A percentile compares a stretch with the other conserved stretches of the same genome.
Conservation (phyloP, 2,797 vertebrate genomes). For the Enteromius afrohamiltoni region DNA sequence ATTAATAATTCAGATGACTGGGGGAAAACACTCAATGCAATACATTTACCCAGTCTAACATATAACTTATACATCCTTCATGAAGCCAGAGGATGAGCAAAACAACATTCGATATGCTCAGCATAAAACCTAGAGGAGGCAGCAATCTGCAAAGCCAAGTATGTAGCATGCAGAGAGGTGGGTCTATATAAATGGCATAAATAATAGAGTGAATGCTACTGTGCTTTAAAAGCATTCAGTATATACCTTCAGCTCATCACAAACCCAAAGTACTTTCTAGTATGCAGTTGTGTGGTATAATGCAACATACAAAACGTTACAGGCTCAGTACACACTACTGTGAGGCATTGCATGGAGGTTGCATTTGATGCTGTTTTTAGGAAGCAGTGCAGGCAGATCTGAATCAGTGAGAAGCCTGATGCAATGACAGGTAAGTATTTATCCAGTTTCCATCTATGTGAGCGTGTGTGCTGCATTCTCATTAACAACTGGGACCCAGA, state of each 20-base stretch:
- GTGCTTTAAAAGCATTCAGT: slow-evolving; percentile 9
- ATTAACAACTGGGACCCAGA: slow-evolving; percentile 48
- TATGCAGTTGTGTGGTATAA: background rate
- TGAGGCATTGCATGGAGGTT: slow-evolving; percentile 1
- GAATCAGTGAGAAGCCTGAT: slow-evolving; percentile 43
- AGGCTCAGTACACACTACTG: background rate
- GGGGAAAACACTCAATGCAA: background rate
- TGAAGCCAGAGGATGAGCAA: slow-evolving; percentile 12
- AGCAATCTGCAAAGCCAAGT: background rate
- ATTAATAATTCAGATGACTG: slow-evolving; percentile 4
- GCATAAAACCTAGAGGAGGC: slow-evolving; percentile 1
- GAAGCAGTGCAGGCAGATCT: slow-evolving; percentile 10
- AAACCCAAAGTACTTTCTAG: background rate
- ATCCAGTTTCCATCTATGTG: slow-evolving; percentile 11
- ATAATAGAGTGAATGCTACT: slow-evolving; percentile 17
- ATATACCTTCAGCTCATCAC: background rate
- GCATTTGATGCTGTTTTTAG: slow-evolving; percentile 20
- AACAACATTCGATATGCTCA: slow-evolving; percentile 19
- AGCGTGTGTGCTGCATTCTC: background rate
- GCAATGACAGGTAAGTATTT: slow-evolving; percentile 45
- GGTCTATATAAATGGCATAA: slow-evolving; percentile 14
- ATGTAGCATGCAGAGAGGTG: background rate
- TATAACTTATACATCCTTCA: slow-evolving; percentile 23
- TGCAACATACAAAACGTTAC: slow-evolving; percentile 14
- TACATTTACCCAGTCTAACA: background rate